Conservation (phyloP, 2,888 invertebrate species). For the Lithophane leautieri region DNA sequence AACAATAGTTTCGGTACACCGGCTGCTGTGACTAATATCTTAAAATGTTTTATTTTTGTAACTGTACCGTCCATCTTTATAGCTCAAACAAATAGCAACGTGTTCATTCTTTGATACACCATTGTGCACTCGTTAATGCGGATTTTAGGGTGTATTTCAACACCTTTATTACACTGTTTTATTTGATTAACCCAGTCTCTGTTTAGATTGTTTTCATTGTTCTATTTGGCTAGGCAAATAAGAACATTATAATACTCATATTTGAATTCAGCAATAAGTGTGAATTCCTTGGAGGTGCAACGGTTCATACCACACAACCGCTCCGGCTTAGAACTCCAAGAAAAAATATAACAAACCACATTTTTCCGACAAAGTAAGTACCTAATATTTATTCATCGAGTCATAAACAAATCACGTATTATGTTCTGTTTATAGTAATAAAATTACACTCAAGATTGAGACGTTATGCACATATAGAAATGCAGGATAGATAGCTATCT, state of each 20-base stretch:
- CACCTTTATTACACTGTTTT: constrained; percentile 53
- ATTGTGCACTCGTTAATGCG: constrained; percentile 64
- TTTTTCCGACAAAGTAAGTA: constrained; percentile 38
- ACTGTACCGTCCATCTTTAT: constrained; percentile 76
- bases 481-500: constrained; percentile 51
- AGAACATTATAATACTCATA: constrained; percentile 19
- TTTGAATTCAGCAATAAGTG: constrained; percentile 28
- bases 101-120: constrained; percentile 71
- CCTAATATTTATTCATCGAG: constrained; percentile 34
- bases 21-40: constrained; percentile 82
- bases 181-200: constrained; percentile 33
- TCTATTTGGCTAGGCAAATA: constrained; percentile 17
- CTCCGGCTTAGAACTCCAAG: constrained; percentile 25
- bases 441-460: constrained; percentile 45
- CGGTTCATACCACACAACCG: constrained; percentile 2
- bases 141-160: constrained; percentile 63
- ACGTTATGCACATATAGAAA: constrained; percentile 49
- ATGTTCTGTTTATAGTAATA: constrained; percentile 37
- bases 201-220: constrained; percentile 34
- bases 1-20: constrained; percentile 81
- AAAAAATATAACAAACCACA: constrained; percentile 29
- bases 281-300: constrained; percentile 32
- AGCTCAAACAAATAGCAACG: constrained; percentile 72
- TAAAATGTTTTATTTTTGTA: constrained; percentile 79
- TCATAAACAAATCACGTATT: constrained; percentile 49